Evolutionary conservation across 2,113 vertebrate species (phyloP).

Genomic region (Haemorhous mexicanus): DNA sequence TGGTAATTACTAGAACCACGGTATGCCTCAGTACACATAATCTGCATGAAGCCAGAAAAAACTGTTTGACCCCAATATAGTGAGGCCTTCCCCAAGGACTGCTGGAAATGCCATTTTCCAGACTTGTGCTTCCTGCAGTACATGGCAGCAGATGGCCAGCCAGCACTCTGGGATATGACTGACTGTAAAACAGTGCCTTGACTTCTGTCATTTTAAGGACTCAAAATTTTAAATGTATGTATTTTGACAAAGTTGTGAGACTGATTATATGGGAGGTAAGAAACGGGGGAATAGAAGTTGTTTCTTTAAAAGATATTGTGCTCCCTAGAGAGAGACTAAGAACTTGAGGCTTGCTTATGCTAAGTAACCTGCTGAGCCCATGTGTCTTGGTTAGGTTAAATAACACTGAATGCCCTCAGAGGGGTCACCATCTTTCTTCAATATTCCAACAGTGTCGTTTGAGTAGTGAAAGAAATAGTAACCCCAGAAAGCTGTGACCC

Average conservation of each 20-base stretch:
- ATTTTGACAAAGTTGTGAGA: not conserved
- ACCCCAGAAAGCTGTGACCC: not conserved
- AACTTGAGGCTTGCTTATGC: not conserved
- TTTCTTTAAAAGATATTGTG: not conserved
- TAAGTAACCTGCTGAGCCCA: not conserved
- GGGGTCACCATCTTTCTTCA: not conserved
- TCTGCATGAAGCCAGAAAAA: not conserved
- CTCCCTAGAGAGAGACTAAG: not conserved
- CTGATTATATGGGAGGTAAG: not conserved
- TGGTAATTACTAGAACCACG: not conserved
- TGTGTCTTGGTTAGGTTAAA: not conserved
- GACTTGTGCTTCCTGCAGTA: not conserved
- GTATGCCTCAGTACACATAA: not conserved
- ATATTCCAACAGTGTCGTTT: not conserved
- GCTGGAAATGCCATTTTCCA: not conserved
- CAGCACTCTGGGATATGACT: not conserved
- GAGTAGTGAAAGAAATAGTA: not conserved
- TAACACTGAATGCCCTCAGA: not conserved
- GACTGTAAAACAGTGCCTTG: not conserved
- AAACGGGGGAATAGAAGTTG: not conserved
- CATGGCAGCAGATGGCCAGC: not conserved
- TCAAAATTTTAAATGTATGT: not conserved
- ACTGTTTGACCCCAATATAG: not conserved
- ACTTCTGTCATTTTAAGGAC: not conserved
- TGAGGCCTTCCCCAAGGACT: not conserved